Evolutionary conservation across 2,797 vertebrate species (phyloP).

Genomic region (Lepilemur septentrionalis): DNA sequence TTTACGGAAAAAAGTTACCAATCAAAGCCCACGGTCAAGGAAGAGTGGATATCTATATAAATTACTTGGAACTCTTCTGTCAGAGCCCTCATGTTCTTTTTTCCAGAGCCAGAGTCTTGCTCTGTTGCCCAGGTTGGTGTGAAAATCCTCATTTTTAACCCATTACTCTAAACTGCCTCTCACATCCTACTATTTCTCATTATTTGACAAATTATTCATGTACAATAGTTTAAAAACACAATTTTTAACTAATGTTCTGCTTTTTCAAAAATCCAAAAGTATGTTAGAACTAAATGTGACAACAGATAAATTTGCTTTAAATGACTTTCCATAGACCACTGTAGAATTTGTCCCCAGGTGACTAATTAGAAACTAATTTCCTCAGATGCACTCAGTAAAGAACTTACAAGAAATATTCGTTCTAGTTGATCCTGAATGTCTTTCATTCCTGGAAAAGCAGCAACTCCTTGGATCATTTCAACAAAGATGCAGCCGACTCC

Average conservation of each 20-base stretch:
- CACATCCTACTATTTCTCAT: not conserved
- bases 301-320: conserved; percentile 12
- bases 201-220: not conserved
- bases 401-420: conserved; percentile 97
- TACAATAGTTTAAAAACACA: not conserved
- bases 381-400: conserved; percentile 1
- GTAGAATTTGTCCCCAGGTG: not conserved
- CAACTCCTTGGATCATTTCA: conserved; percentile 98
- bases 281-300: conserved; percentile 16
- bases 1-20: not conserved
- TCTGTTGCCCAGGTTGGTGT: not conserved
- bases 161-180: not conserved
- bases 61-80: not conserved
- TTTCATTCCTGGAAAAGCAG: conserved; percentile 99
- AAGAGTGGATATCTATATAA: not conserved
- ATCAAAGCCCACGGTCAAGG: not conserved
- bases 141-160: not conserved
- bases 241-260: conserved; percentile 2
- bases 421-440: conserved; percentile 99
- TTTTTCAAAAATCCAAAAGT: not conserved
- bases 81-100: not conserved
- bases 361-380: conserved; percentile 15
- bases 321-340: conserved; percentile 10
- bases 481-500: conserved; percentile 98
- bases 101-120: not conserved